A percentile compares a stretch with the other conserved stretches of the same genome.
Evolutionary conservation across 2,888 invertebrate genomes (phyloP).

Genomic region (Seira ritae): DNA sequence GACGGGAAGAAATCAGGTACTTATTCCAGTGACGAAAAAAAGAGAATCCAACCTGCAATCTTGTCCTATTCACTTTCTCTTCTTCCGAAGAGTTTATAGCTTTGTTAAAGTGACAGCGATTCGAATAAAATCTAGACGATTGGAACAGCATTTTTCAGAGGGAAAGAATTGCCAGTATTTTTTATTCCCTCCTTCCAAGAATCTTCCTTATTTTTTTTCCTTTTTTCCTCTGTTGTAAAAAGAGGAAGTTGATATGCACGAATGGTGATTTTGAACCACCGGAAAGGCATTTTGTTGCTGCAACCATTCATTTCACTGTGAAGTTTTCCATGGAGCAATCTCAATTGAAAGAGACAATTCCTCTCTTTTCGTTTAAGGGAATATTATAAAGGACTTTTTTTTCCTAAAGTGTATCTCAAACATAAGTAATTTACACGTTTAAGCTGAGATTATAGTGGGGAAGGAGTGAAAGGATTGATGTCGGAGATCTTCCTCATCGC

Average conservation of each 20-base stretch:
- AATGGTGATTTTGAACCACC: too few species aligned
- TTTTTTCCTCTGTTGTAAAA: too few species aligned
- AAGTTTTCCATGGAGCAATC: too few species aligned
- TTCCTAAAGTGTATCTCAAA: background rate
- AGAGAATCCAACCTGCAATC: background rate
- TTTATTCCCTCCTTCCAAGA: too few species aligned
- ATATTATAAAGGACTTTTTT: background rate
- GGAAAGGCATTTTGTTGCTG: too few species aligned
- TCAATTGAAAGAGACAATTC: too few species aligned
- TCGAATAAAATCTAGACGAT: slow-evolving; percentile 19
- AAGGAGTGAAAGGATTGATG: background rate
- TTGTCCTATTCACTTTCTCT: background rate
- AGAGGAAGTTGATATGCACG: too few species aligned
- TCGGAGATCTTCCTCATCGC: background rate
- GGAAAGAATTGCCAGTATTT: background rate
- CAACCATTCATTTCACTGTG: too few species aligned
- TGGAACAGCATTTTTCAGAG: background rate
- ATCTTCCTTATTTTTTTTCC: too few species aligned
- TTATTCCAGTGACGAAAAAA: background rate
- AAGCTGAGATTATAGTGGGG: background rate
- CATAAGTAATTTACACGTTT: slow-evolving; percentile 1
- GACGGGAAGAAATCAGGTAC: background rate
- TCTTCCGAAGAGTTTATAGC: slow-evolving; percentile 11
- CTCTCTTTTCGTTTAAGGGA: too few species aligned
- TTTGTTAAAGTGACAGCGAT: slow-evolving; percentile 37